These are phyloP conservation scores for Pteropus alecto DNA, from an alignment of 2,113 vertebrate species.

Conservation along the genomic window DNA sequence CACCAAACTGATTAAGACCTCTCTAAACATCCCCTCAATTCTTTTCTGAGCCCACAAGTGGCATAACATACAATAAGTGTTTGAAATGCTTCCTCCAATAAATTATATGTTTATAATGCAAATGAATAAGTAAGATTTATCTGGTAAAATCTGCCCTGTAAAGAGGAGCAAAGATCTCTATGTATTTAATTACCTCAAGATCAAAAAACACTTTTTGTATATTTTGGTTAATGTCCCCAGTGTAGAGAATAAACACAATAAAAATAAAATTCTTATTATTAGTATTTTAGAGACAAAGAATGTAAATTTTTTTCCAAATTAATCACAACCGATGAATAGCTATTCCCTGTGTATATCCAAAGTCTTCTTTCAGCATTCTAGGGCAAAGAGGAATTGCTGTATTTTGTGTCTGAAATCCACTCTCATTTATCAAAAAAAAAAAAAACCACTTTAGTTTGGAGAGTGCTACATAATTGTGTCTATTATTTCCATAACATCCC, in stretches of 20 bases:
- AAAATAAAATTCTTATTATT: conserved; percentile 54
- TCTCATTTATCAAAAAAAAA: conserved; percentile 61
- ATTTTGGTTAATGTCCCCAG: neutral
- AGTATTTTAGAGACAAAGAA: conserved; percentile 45
- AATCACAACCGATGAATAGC: conserved; percentile 60
- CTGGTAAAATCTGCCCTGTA: neutral
- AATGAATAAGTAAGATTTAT: neutral
- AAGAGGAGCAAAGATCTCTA: neutral
- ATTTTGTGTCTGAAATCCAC: conserved; percentile 62
- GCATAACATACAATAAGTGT: neutral
- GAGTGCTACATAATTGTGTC: conserved; percentile 57
- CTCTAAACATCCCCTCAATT: neutral
- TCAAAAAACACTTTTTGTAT: neutral
- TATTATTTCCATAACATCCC: conserved; percentile 40
- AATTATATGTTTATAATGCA: neutral
- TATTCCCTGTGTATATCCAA: conserved; percentile 57
- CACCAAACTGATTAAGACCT: neutral
- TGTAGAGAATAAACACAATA: conserved; percentile 45
- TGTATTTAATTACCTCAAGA: neutral
- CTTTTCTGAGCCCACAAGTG: neutral
- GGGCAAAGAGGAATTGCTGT: conserved; percentile 56
- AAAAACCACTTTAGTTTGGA: neutral
- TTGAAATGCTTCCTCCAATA: neutral
- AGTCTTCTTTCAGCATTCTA: conserved; percentile 50
- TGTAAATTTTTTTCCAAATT: conserved; percentile 36